phyloP scores from a whole-genome alignment of 1,140 invertebrate species.

The Contarinia nasturtii region DNA sequence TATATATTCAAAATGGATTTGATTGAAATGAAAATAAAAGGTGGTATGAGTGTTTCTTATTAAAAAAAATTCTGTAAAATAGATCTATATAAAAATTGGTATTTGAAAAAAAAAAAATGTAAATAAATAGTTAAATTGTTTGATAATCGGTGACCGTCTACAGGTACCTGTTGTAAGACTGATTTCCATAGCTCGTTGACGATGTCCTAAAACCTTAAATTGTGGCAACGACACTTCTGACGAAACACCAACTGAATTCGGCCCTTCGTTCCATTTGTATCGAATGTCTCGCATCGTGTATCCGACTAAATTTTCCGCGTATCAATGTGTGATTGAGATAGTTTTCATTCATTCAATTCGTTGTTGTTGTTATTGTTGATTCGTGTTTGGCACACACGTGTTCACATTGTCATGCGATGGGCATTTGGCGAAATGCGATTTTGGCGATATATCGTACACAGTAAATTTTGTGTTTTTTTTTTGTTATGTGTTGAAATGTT shows the following conservation, averaged over 20 bases:
- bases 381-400: not conserved
- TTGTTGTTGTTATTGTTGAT: not conserved
- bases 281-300: slow-evolving; percentile 94
- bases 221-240: slow-evolving; percentile 85
- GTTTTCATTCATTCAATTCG: not conserved
- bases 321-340: not conserved
- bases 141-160: slow-evolving; percentile 26
- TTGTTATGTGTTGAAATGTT: not conserved
- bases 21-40: no score
- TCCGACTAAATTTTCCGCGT: slow-evolving; percentile 54
- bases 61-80: no score
- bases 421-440: not conserved
- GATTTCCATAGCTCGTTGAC: slow-evolving; percentile 77
- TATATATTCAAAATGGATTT: not conserved
- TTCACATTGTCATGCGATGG: not conserved
- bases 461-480: not conserved
- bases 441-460: not conserved
- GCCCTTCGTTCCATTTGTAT: slow-evolving; percentile 87
- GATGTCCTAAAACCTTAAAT: slow-evolving; percentile 81
- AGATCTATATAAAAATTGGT: not conserved
- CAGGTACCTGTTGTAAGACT: slow-evolving; percentile 76
- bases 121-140: not conserved
- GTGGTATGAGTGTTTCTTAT: no score
- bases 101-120: not conserved
- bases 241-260: slow-evolving; percentile 78